A percentile compares a stretch with the other conserved stretches of the same genome.
These are phyloP conservation scores for Thunnus thynnus DNA, from an alignment of 2,113 vertebrate species.

Conservation along the genomic window DNA sequence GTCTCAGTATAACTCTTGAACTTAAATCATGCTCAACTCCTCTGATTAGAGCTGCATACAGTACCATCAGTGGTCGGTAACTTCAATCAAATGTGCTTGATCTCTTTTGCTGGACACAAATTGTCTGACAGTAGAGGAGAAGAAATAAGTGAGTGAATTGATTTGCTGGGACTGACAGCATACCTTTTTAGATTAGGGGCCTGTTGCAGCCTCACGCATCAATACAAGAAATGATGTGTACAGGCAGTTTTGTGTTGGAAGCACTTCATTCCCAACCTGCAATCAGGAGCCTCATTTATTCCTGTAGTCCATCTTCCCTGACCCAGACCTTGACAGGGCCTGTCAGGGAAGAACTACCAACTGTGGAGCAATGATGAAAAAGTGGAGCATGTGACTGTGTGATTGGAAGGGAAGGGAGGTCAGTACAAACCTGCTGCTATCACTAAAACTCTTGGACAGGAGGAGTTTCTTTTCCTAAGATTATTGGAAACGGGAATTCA, in stretches of 20 bases:
- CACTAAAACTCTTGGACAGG: slow-evolving; percentile 47
- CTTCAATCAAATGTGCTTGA: slow-evolving; percentile 9
- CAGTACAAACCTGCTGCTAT: slow-evolving; percentile 60
- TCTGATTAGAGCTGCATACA: slow-evolving; percentile 28
- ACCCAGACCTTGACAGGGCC: slow-evolving; percentile 25
- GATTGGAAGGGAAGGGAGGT: slow-evolving; percentile 4
- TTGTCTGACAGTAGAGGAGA: neutral
- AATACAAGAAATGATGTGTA: slow-evolving; percentile 4
- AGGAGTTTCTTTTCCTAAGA: slow-evolving; percentile 46
- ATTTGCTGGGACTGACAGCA: slow-evolving; percentile 21
- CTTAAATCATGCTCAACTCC: neutral
- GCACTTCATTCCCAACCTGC: slow-evolving; percentile 24
- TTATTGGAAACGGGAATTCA: slow-evolving; percentile 48
- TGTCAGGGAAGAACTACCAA: slow-evolving; percentile 31
- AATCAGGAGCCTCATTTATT: slow-evolving; percentile 38
- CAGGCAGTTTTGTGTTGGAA: slow-evolving; percentile 14
- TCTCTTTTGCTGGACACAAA: slow-evolving; percentile 3
- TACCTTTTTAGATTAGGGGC: slow-evolving; percentile 20
- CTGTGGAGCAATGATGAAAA: slow-evolving; percentile 24
- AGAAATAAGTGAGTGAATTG: slow-evolving; percentile 9
- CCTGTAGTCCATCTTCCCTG: slow-evolving; percentile 5
- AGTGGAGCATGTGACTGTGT: neutral
- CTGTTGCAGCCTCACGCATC: slow-evolving; percentile 13
- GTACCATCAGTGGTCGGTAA: slow-evolving; percentile 4
- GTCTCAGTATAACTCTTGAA: slow-evolving; percentile 10